Base-by-base conservation (phyloP, 2,888 invertebrate species). In the Chymomyza procnemis region DNA sequence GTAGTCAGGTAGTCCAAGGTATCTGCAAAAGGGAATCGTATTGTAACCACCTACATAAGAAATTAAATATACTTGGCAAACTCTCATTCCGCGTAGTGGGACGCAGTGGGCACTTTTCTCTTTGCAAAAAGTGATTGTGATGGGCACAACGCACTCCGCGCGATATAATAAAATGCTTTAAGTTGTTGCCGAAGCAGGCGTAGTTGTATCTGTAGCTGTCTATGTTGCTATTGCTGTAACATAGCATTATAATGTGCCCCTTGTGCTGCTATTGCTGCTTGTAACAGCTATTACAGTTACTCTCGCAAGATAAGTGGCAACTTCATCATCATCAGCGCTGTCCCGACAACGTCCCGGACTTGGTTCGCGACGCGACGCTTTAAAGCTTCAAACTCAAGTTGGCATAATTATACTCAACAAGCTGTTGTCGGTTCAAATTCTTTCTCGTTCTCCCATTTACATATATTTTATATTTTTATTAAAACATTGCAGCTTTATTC, bases 401-500 rank as follows among this genome's bases (percentile, higher is more conserved):
- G 73, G 71, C 80, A 84, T 83, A 83, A 83, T 83, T 83, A 77
- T 81, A 82, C 82, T 84, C 84, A 83, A 83, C 82, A 83, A 83
- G 84, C 82, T 83, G 82, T 80, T 80, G 82, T 84, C 79, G 84
- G 81, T 73, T 69, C 76, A 78, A 72, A 74, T 74, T 72, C 67
- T 58, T 62, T 48, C 18, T 34, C 47, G 21, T 41, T 21, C 46
- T 19, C 47, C 59, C 63, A 63, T 63, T 64, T 64, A 22, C 64
- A 52, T 50, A 41, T 12, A 41, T 41, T 41, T 41, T 41, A 41
- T 41, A 12, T 12, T 41, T 41, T 41, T 41, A 41, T 41, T 41
- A 41, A 41, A 41, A 41, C 34, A 41, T 41, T 12, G n/a, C 50
- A 52, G 16, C 16, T 26, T 30, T 21, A 8, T 14, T 26, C 19